A percentile compares a stretch with the other conserved stretches of the same genome.
These are phyloP conservation scores for Morpho helenor DNA, from an alignment of 2,888 invertebrate genomes.

Conservation along the genomic window DNA sequence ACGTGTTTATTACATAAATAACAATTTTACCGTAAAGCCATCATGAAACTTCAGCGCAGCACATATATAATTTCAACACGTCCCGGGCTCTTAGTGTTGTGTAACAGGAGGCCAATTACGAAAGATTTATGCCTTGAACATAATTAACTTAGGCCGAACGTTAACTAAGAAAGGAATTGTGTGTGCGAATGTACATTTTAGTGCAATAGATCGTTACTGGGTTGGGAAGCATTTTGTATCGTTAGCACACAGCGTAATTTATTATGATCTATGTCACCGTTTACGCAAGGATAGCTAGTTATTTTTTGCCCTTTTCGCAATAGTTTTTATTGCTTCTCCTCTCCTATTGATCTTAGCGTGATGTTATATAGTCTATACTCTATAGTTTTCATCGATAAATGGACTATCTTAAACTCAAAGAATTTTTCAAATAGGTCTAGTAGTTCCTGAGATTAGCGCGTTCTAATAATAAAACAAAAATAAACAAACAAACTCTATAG, in stretches of 20 bases:
- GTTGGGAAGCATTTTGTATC: neutral
- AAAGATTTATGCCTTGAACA: constrained; percentile 78
- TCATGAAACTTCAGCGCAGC: constrained; percentile 59
- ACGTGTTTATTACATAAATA: constrained; percentile 39
- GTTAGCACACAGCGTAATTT: neutral
- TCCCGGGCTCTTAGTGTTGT: constrained; percentile 71
- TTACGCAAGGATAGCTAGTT: too few species aligned
- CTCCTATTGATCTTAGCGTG: too few species aligned
- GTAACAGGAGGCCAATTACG: constrained; percentile 79
- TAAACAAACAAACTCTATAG: too few species aligned
- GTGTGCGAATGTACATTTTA: constrained; percentile 35
- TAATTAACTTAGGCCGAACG: constrained; percentile 79
- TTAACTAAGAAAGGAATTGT: constrained; percentile 69
- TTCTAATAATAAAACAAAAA: too few species aligned
- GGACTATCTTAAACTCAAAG: too few species aligned
- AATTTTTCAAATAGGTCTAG: too few species aligned
- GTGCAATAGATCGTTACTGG: constrained; percentile 11
- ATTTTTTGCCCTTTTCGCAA: too few species aligned
- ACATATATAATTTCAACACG: constrained; percentile 79
- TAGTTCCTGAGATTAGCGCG: too few species aligned
- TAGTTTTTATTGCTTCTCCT: too few species aligned
- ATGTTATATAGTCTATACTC: too few species aligned
- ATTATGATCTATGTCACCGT: too few species aligned
- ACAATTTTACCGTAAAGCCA: constrained; percentile 40
- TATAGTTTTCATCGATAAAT: too few species aligned